A percentile compares a stretch with the other conserved stretches of the same genome.
Evolutionary conservation across 2,113 vertebrate genomes (phyloP).

Genomic region (Phalacrocorax pelagicus): DNA sequence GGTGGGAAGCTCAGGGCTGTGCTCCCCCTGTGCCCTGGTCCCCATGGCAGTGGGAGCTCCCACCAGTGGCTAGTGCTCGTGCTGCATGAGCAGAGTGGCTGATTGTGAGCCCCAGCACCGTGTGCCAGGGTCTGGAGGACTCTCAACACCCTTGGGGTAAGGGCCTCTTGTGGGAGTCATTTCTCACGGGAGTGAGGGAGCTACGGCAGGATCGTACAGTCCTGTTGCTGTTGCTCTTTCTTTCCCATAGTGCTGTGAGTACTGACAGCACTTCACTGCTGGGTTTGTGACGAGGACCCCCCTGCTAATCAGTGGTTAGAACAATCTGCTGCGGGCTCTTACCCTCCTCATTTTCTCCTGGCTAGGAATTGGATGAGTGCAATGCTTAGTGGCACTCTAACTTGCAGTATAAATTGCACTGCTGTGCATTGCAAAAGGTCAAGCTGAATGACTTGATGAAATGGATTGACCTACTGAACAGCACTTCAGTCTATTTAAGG

Average conservation of each 20-base stretch:
- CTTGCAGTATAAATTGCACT: constrained; percentile 78
- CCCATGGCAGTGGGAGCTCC: neutral
- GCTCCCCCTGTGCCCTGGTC: neutral
- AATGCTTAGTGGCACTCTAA: constrained; percentile 38
- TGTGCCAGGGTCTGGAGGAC: neutral
- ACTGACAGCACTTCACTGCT: neutral
- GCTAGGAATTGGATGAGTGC: neutral
- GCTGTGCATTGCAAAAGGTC: constrained; percentile 78
- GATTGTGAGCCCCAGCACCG: rapidly evolving
- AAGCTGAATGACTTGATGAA: constrained; percentile 78
- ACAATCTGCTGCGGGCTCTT: neutral
- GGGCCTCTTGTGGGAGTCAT: neutral
- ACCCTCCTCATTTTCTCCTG: constrained; percentile 23
- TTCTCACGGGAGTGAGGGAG: neutral
- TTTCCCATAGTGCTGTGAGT: neutral
- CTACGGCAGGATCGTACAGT: rapidly evolving
- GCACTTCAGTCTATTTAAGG: constrained; percentile 80
- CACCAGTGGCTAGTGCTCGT: rapidly evolving
- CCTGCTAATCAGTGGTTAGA: neutral
- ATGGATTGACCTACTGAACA: constrained; percentile 80
- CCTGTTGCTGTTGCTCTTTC: neutral
- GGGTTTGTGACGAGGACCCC: neutral
- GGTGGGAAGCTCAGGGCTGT: rapidly evolving
- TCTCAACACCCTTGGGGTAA: neutral
- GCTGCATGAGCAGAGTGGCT: rapidly evolving